A percentile compares a stretch with the other conserved stretches of the same genome.
phyloP scores from a whole-genome alignment of 2,888 invertebrate genomes.

The Frankliniella intonsa region DNA sequence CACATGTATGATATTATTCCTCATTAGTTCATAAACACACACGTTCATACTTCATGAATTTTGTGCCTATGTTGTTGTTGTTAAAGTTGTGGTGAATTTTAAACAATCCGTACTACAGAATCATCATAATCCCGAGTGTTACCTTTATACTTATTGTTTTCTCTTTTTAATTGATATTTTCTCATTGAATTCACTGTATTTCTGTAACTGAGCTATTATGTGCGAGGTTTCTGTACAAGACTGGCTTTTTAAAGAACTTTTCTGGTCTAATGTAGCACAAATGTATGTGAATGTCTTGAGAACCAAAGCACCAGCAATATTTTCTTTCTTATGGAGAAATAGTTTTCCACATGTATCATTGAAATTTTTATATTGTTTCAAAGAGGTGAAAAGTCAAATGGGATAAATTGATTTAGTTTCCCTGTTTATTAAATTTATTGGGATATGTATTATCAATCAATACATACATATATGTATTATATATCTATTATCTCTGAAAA shows the following conservation, averaged over 20 bases:
- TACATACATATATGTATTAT: background rate
- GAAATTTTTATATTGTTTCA: background rate
- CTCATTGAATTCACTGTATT: conserved; percentile 2
- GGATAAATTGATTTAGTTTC: background rate
- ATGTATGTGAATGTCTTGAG: background rate
- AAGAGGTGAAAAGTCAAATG: background rate
- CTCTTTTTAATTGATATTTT: conserved; percentile 18
- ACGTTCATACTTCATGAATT: background rate
- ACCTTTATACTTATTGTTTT: background rate
- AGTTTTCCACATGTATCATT: background rate
- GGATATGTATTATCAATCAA: background rate
- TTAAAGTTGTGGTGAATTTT: conserved; percentile 12
- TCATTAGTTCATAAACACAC: background rate
- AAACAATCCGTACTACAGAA: conserved; percentile 16
- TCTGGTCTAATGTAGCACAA: conserved; percentile 6
- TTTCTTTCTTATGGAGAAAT: background rate
- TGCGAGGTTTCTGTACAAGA: conserved; percentile 14
- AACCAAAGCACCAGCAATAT: conserved; percentile 16
- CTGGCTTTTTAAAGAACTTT: background rate
- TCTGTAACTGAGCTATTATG: background rate
- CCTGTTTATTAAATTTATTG: background rate
- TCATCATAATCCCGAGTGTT: background rate
- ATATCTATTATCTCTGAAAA: too few relatives aligned
- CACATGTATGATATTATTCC: conserved; percentile 15
- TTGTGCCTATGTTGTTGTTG: background rate